phyloP scores from a whole-genome alignment of 2,888 invertebrate species.

The Sipha maydis region DNA sequence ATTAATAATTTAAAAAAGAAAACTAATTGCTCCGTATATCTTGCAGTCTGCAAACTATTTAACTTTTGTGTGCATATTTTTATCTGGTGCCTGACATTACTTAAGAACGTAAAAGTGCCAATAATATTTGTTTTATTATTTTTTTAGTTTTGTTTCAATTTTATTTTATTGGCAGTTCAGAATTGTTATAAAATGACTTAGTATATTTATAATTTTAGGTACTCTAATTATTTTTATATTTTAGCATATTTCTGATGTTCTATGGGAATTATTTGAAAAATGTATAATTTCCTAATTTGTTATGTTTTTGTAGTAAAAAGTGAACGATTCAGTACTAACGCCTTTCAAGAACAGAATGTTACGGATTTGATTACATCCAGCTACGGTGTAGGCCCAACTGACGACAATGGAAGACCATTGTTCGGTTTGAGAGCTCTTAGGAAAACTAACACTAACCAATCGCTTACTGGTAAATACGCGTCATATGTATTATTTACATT shows the following conservation, averaged over 20 bases:
- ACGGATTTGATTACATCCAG: constrained; percentile 80
- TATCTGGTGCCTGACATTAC: background rate
- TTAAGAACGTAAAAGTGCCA: background rate
- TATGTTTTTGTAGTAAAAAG: constrained; percentile 46
- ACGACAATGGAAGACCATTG: constrained; percentile 81
- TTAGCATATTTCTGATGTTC: too few relatives aligned
- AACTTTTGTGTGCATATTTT: background rate
- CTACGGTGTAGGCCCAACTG: constrained; percentile 85
- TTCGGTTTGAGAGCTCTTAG: constrained; percentile 81
- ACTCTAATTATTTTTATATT: too few relatives aligned
- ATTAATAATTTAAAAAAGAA: too few relatives aligned
- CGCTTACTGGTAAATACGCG: constrained; percentile 64
- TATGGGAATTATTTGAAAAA: too few relatives aligned
- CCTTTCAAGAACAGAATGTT: constrained; percentile 39
- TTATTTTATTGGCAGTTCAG: background rate
- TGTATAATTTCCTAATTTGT: background rate
- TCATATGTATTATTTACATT: background rate
- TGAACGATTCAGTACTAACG: constrained; percentile 28
- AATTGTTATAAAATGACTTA: background rate
- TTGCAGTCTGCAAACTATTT: background rate
- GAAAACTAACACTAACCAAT: constrained; percentile 71
- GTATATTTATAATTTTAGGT: too few relatives aligned
- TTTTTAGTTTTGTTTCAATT: background rate
- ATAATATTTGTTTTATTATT: background rate
- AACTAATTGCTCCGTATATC: constrained; percentile 7